These are phyloP conservation scores for Drosophila formosana DNA, from an alignment of 2,888 invertebrate species.

Conservation along the genomic window DNA sequence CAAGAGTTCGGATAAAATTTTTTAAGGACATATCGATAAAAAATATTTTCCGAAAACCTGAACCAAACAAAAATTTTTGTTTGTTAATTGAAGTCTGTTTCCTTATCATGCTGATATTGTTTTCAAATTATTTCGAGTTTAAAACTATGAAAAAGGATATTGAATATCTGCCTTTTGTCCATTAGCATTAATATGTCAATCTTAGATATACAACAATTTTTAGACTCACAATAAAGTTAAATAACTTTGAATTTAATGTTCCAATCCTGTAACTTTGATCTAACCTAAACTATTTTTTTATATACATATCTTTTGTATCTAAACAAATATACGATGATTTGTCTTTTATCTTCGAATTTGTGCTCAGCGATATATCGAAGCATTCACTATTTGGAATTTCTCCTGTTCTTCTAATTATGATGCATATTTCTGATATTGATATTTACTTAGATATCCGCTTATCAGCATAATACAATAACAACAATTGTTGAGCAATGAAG, in stretches of 20 bases:
- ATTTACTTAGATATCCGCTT: neutral
- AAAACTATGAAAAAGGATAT: no score
- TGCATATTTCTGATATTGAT: neutral
- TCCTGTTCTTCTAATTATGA: neutral
- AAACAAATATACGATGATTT: neutral
- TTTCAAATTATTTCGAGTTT: no score
- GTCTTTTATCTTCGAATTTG: neutral
- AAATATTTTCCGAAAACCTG: neutral
- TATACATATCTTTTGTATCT: neutral
- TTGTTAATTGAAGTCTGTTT: no score
- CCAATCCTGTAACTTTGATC: no score
- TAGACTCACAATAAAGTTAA: neutral
- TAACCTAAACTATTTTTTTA: no score
- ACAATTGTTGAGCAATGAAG: neutral
- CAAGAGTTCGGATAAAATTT: no score
- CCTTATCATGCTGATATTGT: no score
- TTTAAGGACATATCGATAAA: no score
- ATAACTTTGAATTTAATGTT: neutral
- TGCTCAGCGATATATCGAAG: constrained; percentile 1
- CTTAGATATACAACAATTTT: neutral
- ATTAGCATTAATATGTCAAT: neutral
- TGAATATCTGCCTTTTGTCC: neutral
- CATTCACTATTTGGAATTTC: neutral
- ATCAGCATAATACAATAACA: neutral
- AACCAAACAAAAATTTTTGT: neutral